These are phyloP conservation scores for Lynx canadensis DNA, from an alignment of 2,113 vertebrate genomes.

Conservation along the genomic window DNA sequence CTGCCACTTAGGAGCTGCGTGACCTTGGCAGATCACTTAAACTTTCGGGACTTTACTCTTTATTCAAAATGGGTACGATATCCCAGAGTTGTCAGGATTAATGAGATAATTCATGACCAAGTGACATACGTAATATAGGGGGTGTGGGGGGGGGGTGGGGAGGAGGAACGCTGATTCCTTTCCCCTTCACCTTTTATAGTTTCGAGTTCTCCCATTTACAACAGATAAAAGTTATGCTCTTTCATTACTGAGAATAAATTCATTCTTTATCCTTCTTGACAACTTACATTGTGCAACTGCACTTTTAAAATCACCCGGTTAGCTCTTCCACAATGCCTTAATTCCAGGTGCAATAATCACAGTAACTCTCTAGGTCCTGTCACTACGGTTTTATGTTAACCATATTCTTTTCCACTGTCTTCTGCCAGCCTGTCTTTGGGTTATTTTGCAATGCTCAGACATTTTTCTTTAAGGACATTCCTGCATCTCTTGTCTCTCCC, in stretches of 20 bases:
- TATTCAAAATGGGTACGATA: background rate
- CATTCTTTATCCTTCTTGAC: slow-evolving; percentile 29
- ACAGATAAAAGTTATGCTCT: background rate
- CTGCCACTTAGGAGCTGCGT: background rate
- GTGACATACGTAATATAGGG: background rate
- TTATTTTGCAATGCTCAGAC: slow-evolving; percentile 6
- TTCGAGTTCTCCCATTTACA: background rate
- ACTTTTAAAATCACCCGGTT: background rate
- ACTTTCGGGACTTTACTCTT: background rate
- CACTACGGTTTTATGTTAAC: slow-evolving; percentile 11
- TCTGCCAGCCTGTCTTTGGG: background rate
- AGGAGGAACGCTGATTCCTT: background rate
- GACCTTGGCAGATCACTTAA: background rate
- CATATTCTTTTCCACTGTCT: background rate
- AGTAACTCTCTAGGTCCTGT: background rate
- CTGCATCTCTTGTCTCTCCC: background rate
- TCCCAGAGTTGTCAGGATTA: background rate
- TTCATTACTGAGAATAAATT: slow-evolving; percentile 39
- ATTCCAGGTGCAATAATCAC: slow-evolving; percentile 10
- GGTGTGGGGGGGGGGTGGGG: no score
- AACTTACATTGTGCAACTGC: background rate
- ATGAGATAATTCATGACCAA: background rate
- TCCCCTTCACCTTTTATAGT: background rate
- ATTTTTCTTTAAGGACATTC: slow-evolving; percentile 39
- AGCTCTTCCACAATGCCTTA: slow-evolving; percentile 5